These are phyloP conservation scores for Spinibarbus caldwelli DNA, from an alignment of 2,797 vertebrate species.

Conservation along the genomic window DNA sequence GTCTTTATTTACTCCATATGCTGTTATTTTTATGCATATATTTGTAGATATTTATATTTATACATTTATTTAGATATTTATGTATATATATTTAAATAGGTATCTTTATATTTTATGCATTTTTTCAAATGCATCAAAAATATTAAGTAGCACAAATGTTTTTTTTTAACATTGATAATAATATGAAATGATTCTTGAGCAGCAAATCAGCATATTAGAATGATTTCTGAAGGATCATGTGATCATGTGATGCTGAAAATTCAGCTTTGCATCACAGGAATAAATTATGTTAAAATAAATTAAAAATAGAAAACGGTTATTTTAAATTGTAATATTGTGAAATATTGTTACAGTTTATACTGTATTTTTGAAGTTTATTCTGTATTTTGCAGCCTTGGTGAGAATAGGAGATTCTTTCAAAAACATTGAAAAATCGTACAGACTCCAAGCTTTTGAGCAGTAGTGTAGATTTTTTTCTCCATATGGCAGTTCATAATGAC, in stretches of 20 bases:
- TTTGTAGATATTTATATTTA: background rate
- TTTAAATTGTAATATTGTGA: too few relatives aligned
- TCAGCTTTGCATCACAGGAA: background rate
- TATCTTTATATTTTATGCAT: too few relatives aligned
- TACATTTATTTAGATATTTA: too few relatives aligned
- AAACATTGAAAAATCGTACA: background rate
- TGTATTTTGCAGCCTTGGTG: background rate
- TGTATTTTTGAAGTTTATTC: too few relatives aligned
- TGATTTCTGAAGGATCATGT: background rate
- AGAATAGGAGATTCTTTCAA: background rate
- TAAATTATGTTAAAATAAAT: background rate
- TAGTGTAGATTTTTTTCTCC: background rate
- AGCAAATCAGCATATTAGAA: background rate
- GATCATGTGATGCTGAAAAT: background rate
- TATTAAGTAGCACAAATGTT: background rate
- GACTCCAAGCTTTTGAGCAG: background rate
- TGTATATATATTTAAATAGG: too few relatives aligned
- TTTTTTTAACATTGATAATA: background rate
- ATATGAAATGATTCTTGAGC: background rate
- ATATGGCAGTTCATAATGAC: background rate
- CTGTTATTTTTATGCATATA: background rate
- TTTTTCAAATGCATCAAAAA: too few relatives aligned
- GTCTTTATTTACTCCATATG: slow-evolving; percentile 1
- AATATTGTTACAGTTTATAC: too few relatives aligned
- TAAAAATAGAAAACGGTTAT: background rate